Percentiles rank a stretch among this genome's conserved stretches.
Conservation (phyloP, 2,888 invertebrate genomes). For the Adelognathus sp. region DNA sequence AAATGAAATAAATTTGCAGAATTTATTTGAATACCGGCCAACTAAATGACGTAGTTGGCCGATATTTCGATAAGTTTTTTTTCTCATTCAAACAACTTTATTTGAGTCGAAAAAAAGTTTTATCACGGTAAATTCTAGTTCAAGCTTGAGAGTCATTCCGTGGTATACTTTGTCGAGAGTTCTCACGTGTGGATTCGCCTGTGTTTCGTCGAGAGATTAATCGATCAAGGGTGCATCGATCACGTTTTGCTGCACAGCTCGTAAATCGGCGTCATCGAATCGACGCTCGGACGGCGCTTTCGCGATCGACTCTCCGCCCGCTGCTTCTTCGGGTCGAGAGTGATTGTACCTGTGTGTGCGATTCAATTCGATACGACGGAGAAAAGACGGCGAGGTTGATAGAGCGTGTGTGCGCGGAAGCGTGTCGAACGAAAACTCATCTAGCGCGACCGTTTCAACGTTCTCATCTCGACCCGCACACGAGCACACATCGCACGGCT, state of each 20-base stretch:
- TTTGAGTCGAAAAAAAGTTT: no score
- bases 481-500: conserved; percentile 21
- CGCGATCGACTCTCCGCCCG: not conserved
- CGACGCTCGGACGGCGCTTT: not conserved
- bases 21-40: no score
- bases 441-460: conserved; percentile 42
- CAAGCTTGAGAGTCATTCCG: no score
- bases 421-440: conserved; percentile 52
- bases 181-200: not conserved
- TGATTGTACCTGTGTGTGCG: not conserved
- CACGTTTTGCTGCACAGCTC: not conserved
- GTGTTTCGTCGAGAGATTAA: not conserved
- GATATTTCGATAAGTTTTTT: no score
- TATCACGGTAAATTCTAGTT: no score
- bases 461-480: conserved; percentile 5
- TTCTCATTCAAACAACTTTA: no score
- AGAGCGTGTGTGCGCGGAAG: conserved; percentile 42
- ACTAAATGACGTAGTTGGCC: no score
- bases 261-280: not conserved
- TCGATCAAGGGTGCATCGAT: not conserved
- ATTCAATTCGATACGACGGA: conserved; percentile 15
- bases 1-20: no score
- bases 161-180: not conserved
- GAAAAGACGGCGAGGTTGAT: not conserved
- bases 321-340: not conserved